Base-by-base conservation (phyloP, 1,140 invertebrate species). In the Oscheius sp. region DNA sequence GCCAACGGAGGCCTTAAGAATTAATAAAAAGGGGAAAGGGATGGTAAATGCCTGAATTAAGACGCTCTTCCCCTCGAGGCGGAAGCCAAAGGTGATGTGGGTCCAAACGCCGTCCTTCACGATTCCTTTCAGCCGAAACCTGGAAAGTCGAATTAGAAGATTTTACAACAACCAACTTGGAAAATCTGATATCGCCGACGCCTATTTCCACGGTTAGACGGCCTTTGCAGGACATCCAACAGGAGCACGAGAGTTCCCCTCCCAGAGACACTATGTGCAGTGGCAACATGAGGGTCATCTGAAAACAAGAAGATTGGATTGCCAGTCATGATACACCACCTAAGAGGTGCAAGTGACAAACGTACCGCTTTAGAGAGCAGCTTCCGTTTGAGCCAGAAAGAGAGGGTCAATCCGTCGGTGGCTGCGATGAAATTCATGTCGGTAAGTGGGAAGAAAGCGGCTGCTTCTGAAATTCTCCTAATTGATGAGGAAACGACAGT, bases 191-290 rank as follows among this genome's bases (percentile, higher is more conserved):
- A 7, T 55, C 49, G 15, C 28, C 28, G 23, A 26, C 7, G 49
- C 28, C 15, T 7, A 55, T 23, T 23, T 55, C 49, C 7, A 55
- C 23, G 23, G 28, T 4, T 4, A 55, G 49, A 13, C 49, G 7
- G 15, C 49, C 49, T 23, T 55, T 55, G 49, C 49, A 20, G 23
- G 7, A 20, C 49, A 55, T 15, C 49, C 49, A 55, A 23, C 49
- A 55, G 7, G 49, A 20, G 7, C 7, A 15, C 7, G 49, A 20
- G 15, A 55, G 49, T 55, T 55, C 49, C 15, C 49, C 49, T 55
- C 67, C 55, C 49, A 52, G 49, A 59, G 67, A 68, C 49, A 59
- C 67, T 26, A 68, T 38, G 45, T 68, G 67, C 36, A 68, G 55
- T 35, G 67, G 67, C 45, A 49, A 34, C 32, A 32, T 58, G 31